phyloP scores from a whole-genome alignment of 1,140 invertebrate genomes.

The Holotrichia oblita region DNA sequence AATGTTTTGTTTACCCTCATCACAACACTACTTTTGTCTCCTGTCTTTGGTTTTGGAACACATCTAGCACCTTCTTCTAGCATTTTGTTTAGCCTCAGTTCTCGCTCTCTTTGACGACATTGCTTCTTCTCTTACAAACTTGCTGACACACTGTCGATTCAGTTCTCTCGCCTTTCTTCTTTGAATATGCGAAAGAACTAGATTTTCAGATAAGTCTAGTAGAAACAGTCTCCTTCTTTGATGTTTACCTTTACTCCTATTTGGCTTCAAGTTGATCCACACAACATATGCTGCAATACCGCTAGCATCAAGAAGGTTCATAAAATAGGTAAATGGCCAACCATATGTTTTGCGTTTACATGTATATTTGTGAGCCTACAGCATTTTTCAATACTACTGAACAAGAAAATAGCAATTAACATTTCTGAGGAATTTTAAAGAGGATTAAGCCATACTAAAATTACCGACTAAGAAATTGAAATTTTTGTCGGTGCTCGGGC shows the following conservation, averaged over 20 bases:
- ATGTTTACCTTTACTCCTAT: conserved; percentile 19
- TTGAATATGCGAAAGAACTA: conserved; percentile 11
- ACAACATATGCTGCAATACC: conserved; percentile 14
- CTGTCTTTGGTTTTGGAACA: no score
- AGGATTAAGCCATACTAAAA: no score
- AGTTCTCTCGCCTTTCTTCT: not conserved
- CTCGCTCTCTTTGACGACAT: no score
- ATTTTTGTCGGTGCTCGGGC: no score
- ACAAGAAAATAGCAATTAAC: no score
- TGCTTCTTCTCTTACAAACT: not conserved
- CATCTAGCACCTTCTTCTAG: no score
- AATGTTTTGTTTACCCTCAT: no score
- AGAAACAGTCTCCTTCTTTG: conserved; percentile 18
- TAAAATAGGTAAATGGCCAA: not conserved
- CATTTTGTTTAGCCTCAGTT: no score
- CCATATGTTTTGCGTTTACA: not conserved
- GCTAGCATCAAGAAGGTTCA: conserved; percentile 14
- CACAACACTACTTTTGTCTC: no score
- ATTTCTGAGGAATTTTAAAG: no score
- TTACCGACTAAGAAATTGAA: no score
- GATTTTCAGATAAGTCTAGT: conserved; percentile 19
- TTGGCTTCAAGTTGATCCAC: conserved; percentile 27
- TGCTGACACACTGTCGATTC: not conserved
- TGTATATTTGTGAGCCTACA: not conserved
- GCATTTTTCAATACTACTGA: no score